Conservation (phyloP, 2,113 vertebrate genomes). For the Ochotona princeps region DNA sequence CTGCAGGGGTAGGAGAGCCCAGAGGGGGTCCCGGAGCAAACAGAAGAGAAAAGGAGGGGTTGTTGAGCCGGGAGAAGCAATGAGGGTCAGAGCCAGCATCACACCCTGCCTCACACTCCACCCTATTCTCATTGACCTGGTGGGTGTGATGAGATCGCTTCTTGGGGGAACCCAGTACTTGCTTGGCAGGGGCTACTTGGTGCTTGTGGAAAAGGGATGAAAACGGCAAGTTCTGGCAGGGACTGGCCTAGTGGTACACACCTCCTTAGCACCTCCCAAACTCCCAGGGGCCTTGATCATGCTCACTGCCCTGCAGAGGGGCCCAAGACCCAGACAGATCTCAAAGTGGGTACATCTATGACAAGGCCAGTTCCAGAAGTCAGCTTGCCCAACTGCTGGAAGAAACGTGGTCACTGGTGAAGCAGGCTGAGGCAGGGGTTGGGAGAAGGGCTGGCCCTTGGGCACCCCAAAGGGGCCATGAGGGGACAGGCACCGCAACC, state of each 20-base stretch:
- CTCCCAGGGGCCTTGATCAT: neutral
- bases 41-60: constrained; percentile 80
- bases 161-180: neutral
- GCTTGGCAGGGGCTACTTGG: neutral
- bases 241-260: rapidly evolving
- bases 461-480: rapidly evolving
- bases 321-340: neutral
- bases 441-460: neutral
- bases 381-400: neutral
- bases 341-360: neutral
- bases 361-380: neutral
- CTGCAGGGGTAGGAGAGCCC: constrained; percentile 86
- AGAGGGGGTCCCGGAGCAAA: constrained; percentile 86
- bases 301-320: neutral
- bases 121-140: neutral
- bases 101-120: neutral
- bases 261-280: neutral
- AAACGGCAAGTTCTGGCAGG: neutral
- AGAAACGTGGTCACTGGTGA: neutral
- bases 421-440: neutral
- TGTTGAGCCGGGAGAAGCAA: constrained; percentile 2
- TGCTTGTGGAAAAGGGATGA: rapidly evolving
- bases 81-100: neutral
- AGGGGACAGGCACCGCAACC: neutral
- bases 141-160: neutral